Percentiles rank a stretch among this genome's conserved stretches.
Conservation (phyloP, 2,113 vertebrate species). For the Hypanus sabinus region DNA sequence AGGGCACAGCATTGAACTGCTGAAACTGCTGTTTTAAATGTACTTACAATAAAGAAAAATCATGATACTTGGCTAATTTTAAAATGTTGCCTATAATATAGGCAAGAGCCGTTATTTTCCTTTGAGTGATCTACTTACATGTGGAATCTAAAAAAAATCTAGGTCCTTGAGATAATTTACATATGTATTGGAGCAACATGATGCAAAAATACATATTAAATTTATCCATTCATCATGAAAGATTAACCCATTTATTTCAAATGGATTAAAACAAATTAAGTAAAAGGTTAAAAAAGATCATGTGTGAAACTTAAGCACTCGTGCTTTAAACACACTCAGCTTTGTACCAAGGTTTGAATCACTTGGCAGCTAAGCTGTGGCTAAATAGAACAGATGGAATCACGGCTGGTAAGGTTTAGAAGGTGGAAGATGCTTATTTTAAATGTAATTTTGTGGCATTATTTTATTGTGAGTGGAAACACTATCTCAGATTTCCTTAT, state of each 20-base stretch:
- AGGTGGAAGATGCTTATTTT: conserved; percentile 16
- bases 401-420: conserved; percentile 19
- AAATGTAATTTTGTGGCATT: background rate
- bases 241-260: conserved; percentile 26
- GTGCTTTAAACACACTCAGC: background rate
- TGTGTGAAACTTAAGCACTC: background rate
- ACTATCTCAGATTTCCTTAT: too few species aligned
- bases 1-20: background rate
- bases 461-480: background rate
- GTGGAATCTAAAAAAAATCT: background rate
- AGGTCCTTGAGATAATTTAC: background rate
- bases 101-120: conserved; percentile 2
- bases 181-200: background rate
- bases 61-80: background rate
- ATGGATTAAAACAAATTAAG: background rate
- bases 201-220: background rate
- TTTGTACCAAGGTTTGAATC: conserved; percentile 18
- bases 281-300: background rate
- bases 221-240: background rate
- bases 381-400: conserved; percentile 33
- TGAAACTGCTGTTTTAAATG: background rate
- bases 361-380: conserved; percentile 17
- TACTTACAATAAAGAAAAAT: background rate
- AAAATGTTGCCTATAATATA: background rate
- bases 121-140: background rate